phyloP scores from a whole-genome alignment of 37 sponge, comb jelly and placozoan species.

The Beroe ovata region DNA sequence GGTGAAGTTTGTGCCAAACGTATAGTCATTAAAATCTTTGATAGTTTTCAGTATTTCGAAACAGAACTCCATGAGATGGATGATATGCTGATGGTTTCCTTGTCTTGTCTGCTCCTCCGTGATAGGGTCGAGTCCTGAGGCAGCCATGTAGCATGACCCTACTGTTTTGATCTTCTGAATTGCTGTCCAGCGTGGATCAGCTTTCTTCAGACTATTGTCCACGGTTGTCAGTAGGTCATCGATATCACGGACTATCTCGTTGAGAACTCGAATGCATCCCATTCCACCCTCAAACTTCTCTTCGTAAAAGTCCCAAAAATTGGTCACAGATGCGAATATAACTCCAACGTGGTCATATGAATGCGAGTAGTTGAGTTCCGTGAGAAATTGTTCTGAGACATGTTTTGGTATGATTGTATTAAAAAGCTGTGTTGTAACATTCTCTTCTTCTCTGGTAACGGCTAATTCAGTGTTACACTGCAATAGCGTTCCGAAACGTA shows the following conservation, averaged over 20 bases:
- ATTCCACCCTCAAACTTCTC: conserved; percentile 65
- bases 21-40: conserved; percentile 33
- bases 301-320: conserved; percentile 76
- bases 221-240: conserved; percentile 58
- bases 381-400: conserved; percentile 48
- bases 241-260: conserved; percentile 67
- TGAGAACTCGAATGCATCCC: conserved; percentile 66
- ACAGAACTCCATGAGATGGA: conserved; percentile 52
- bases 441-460: conserved; percentile 29
- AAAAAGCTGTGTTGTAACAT: conserved; percentile 53
- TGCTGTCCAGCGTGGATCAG: conserved; percentile 28
- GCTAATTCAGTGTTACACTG: conserved; percentile 27
- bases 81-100: conserved; percentile 56
- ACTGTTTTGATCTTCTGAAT: conserved; percentile 67
- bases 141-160: conserved; percentile 62
- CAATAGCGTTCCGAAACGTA: neutral
- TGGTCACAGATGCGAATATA: conserved; percentile 86
- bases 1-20: conserved; percentile 38
- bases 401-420: conserved; percentile 66
- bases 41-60: conserved; percentile 47
- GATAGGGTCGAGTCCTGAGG: conserved; percentile 63
- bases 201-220: neutral
- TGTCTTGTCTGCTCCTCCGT: conserved; percentile 66
- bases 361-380: conserved; percentile 73
- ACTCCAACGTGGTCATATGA: conserved; percentile 89